Evolutionary conservation across 1,140 invertebrate species (phyloP).

Genomic region (Oryzaephilus surinamensis): DNA sequence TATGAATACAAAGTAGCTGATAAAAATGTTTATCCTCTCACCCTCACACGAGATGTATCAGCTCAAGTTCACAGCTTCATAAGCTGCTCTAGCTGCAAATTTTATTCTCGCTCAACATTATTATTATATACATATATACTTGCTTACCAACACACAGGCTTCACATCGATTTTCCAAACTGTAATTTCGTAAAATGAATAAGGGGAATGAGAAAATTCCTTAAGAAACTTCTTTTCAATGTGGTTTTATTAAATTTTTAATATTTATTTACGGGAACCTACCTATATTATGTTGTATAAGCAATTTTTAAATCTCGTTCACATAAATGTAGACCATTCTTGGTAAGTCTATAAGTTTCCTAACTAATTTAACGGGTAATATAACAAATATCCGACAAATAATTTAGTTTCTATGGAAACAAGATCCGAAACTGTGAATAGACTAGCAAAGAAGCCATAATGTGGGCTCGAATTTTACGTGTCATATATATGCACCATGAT

Average conservation of each 20-base stretch:
- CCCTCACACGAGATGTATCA: slow-evolving; percentile 7
- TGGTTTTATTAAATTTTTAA: no score
- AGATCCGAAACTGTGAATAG: slow-evolving; percentile 20
- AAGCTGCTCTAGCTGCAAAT: slow-evolving; percentile 20
- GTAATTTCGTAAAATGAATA: no score
- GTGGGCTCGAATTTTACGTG: slow-evolving; percentile 17
- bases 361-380: no score
- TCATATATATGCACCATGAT: slow-evolving; percentile 23
- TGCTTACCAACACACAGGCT: slow-evolving; percentile 20
- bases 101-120: slow-evolving; percentile 23
- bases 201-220: no score
- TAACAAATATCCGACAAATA: no score
- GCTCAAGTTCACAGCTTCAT: slow-evolving; percentile 10
- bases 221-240: no score
- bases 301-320: no score
- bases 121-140: no score
- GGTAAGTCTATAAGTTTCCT: no score
- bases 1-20: slow-evolving; percentile 37
- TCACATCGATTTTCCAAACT: slow-evolving; percentile 9
- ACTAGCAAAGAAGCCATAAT: slow-evolving; percentile 12
- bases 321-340: no score
- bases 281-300: no score
- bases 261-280: no score
- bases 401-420: slow-evolving; percentile 27
- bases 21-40: slow-evolving; percentile 35